These are phyloP conservation scores for Xanthia togata DNA, from an alignment of 2,888 invertebrate species.

Conservation along the genomic window DNA sequence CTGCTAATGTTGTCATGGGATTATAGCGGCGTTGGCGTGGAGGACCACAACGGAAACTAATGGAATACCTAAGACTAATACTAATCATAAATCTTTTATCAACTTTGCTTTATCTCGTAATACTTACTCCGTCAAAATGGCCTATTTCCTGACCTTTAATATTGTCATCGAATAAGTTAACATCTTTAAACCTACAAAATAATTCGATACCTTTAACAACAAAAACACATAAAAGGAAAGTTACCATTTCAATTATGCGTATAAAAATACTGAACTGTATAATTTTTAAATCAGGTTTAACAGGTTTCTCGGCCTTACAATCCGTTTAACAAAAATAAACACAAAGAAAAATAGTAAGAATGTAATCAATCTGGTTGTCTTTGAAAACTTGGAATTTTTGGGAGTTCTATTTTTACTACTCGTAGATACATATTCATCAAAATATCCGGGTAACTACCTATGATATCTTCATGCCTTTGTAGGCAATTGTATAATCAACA, in stretches of 20 bases:
- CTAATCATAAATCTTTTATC: not conserved
- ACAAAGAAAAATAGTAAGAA: conserved; percentile 8
- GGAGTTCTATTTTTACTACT: too few relatives aligned
- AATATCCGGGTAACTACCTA: conserved; percentile 7
- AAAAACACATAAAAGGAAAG: conserved; percentile 15
- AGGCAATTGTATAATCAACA: conserved; percentile 4
- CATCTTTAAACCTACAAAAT: not conserved
- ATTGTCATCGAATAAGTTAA: conserved; percentile 1
- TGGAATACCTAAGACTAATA: not conserved
- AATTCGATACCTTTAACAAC: not conserved
- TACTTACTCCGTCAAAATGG: not conserved
- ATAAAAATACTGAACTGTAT: not conserved
- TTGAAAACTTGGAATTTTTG: conserved; percentile 3
- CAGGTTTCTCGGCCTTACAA: conserved; percentile 18
- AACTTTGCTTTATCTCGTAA: not conserved
- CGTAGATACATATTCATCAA: not conserved
- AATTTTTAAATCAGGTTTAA: conserved; percentile 17
- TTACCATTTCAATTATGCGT: conserved; percentile 6
- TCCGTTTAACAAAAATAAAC: conserved; percentile 13
- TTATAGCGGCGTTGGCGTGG: too few relatives aligned
- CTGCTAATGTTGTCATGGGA: not conserved
- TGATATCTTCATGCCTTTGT: not conserved
- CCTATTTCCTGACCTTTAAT: not conserved
- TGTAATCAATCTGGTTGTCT: conserved; percentile 4
- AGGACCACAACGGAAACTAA: not conserved